A percentile compares a stretch with the other conserved stretches of the same genome.
Evolutionary conservation across 2,113 vertebrate genomes (phyloP).

Genomic region (Rutilus rutilus): DNA sequence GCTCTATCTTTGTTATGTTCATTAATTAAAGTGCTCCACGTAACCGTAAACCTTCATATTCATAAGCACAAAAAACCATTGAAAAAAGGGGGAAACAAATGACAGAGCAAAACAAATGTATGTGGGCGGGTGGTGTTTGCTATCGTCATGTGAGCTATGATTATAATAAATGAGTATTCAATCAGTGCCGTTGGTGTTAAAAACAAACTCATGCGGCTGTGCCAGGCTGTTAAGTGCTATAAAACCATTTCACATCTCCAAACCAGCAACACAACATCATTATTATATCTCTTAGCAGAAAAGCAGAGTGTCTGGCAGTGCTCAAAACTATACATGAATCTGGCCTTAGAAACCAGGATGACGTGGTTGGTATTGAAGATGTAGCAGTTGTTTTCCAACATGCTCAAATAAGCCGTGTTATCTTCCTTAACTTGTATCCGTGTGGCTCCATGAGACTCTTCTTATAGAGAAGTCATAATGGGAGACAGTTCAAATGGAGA

Average conservation of each 20-base stretch:
- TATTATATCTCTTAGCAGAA: constrained; percentile 55
- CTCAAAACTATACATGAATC: constrained; percentile 51
- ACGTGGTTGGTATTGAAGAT: constrained; percentile 3
- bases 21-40: constrained; percentile 44
- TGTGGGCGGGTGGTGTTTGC: constrained; percentile 6
- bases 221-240: constrained; percentile 65
- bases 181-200: constrained; percentile 42
- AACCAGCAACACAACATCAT: constrained; percentile 48
- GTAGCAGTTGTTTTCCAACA: constrained; percentile 17
- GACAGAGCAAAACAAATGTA: not conserved
- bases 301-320: constrained; percentile 60
- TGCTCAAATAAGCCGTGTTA: not conserved
- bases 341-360: constrained; percentile 39
- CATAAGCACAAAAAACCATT: not conserved
- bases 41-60: constrained; percentile 36
- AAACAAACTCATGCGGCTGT: constrained; percentile 61
- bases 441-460: not conserved
- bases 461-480: constrained; percentile 21
- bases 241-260: constrained; percentile 48
- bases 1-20: not conserved
- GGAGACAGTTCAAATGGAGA: constrained; percentile 35
- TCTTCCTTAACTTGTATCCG: not conserved
- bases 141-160: constrained; percentile 28
- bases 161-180: constrained; percentile 9
- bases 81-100: not conserved